These are phyloP conservation scores for Avahi laniger DNA, from an alignment of 2,797 vertebrate genomes.

Conservation along the genomic window DNA sequence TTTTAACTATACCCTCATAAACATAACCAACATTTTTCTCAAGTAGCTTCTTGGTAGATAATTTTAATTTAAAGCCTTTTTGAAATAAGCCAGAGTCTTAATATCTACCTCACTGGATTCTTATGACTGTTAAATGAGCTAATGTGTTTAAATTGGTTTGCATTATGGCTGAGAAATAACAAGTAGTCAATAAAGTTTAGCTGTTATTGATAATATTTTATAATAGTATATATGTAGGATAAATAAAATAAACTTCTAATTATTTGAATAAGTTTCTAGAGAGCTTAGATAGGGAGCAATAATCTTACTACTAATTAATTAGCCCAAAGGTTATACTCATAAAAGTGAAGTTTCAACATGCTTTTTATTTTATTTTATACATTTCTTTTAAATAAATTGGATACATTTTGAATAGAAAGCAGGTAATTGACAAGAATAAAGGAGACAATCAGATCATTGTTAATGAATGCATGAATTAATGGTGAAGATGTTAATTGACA, in stretches of 20 bases:
- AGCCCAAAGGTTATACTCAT: neutral
- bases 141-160: slow-evolving; percentile 13
- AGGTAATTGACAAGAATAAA: neutral
- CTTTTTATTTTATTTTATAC: slow-evolving; percentile 23
- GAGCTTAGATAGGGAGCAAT: neutral
- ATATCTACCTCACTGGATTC: neutral
- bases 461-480: neutral
- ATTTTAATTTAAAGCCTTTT: neutral
- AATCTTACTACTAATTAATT: slow-evolving; percentile 20
- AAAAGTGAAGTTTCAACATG: neutral
- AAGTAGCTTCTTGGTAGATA: neutral
- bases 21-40: neutral
- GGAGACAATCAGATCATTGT: neutral
- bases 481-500: neutral
- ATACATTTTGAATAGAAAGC: neutral
- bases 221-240: neutral
- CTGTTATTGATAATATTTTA: slow-evolving; percentile 2
- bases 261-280: slow-evolving; percentile 26
- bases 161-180: neutral
- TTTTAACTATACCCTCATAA: neutral
- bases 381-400: slow-evolving; percentile 38
- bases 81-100: neutral
- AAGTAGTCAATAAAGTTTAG: slow-evolving; percentile 19
- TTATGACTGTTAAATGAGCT: slow-evolving; percentile 17
- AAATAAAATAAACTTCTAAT: slow-evolving; percentile 24